Evolutionary conservation across 2,113 vertebrate genomes (phyloP).

Genomic region (Triplophysa siluroides): DNA sequence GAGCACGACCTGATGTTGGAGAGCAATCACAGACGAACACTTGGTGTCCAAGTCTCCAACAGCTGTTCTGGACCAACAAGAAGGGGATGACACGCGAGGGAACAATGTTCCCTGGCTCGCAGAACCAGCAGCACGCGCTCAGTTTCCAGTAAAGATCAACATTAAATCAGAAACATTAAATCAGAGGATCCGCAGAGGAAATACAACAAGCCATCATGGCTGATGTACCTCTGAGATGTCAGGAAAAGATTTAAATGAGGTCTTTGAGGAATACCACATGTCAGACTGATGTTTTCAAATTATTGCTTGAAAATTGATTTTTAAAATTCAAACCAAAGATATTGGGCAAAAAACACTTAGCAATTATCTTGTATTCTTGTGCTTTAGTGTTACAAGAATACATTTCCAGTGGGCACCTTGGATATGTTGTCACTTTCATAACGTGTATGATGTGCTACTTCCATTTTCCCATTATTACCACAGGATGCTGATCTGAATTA

Average conservation of each 20-base stretch:
- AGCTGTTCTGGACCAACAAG: constrained; percentile 11
- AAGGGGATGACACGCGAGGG: constrained; percentile 27
- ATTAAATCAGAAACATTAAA: constrained; percentile 39
- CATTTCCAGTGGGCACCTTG: background rate
- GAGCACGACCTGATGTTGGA: constrained; percentile 2
- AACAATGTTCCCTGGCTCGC: constrained; percentile 19
- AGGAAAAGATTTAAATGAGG: constrained; percentile 9
- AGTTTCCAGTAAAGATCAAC: constrained; percentile 39
- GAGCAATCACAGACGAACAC: background rate
- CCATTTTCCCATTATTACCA: constrained; percentile 27
- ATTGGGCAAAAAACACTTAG: background rate
- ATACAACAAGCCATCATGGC: constrained; percentile 17
- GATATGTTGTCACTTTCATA: background rate
- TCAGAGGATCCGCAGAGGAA: constrained; percentile 26
- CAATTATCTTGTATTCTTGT: background rate
- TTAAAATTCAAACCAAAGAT: background rate
- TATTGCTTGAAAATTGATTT: background rate
- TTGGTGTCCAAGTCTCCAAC: constrained; percentile 24
- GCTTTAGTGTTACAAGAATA: background rate
- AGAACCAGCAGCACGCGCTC: constrained; percentile 1
- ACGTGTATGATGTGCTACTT: constrained; percentile 9
- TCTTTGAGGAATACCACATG: constrained; percentile 2
- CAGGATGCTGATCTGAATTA: constrained; percentile 17
- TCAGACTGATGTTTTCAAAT: background rate
- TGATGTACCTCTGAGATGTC: constrained; percentile 27